Evolutionary conservation across 2,113 vertebrate genomes (phyloP).

Genomic region (Spermophilus dauricus): DNA sequence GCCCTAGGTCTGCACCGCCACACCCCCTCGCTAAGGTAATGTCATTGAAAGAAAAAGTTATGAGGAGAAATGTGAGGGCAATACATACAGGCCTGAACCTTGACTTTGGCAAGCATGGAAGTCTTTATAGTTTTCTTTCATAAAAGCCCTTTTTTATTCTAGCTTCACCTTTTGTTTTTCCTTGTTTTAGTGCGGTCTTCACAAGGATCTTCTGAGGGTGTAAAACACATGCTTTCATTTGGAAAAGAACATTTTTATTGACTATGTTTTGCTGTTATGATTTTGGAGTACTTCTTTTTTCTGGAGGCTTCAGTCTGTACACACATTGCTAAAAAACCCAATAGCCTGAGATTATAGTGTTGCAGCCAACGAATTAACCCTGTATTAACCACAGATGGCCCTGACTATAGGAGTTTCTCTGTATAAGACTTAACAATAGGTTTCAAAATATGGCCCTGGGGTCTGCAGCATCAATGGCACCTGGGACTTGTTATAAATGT

Average conservation of each 20-base stretch:
- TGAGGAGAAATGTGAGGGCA: background rate
- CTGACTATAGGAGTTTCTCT: background rate
- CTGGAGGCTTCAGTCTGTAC: background rate
- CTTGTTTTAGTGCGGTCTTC: background rate
- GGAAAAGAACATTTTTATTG: background rate
- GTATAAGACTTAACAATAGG: background rate
- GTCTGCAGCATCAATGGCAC: background rate
- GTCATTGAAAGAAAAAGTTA: background rate
- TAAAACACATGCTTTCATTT: constrained; percentile 8
- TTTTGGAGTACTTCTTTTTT: background rate
- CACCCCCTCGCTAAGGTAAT: background rate
- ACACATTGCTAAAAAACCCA: background rate
- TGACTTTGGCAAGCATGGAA: background rate
- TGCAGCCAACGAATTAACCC: background rate
- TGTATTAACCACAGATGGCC: background rate
- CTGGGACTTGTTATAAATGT: background rate
- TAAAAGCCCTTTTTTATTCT: background rate
- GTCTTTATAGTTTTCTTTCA: background rate
- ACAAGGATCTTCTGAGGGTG: background rate
- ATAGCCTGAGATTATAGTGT: background rate
- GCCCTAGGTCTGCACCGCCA: too few species aligned
- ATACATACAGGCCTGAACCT: background rate
- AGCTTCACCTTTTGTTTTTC: background rate
- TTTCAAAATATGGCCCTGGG: background rate
- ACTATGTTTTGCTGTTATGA: background rate